Percentiles rank a stretch among this genome's conserved stretches.
Evolutionary conservation across 2,113 vertebrate genomes (phyloP).

Genomic region (Nettapus auritus): DNA sequence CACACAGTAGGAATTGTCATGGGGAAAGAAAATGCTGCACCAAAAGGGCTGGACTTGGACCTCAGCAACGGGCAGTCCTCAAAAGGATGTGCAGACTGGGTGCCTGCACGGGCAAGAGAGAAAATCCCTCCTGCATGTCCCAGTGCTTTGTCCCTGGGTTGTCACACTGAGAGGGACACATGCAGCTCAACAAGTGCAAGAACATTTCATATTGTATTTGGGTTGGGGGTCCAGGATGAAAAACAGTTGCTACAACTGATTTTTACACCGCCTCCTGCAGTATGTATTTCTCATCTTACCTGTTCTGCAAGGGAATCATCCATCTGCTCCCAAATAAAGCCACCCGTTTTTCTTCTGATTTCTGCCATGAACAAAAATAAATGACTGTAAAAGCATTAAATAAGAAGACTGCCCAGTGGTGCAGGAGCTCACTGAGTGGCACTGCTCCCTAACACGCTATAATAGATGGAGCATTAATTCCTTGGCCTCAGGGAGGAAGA

Average conservation of each 20-base stretch:
- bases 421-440: accelerated
- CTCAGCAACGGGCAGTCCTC: accelerated
- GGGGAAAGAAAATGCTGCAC: accelerated
- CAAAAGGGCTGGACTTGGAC: not conserved
- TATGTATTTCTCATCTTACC: constrained; percentile 61
- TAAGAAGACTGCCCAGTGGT: accelerated
- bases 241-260: not conserved
- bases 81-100: accelerated
- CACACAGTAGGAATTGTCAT: accelerated
- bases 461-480: not conserved
- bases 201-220: accelerated
- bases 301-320: constrained; percentile 6
- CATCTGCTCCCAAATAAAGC: constrained; percentile 80
- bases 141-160: accelerated
- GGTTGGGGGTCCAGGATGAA: not conserved
- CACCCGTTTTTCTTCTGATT: constrained; percentile 78
- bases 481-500: not conserved
- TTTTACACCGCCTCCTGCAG: not conserved
- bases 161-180: not conserved
- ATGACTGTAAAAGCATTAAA: not conserved
- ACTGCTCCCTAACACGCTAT: accelerated
- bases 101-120: not conserved
- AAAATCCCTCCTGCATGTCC: not conserved
- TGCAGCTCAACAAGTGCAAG: not conserved
- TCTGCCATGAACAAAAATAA: constrained; percentile 64